Conservation (phyloP, 92 coral and sea anemone species). For the Palythoa grandis region DNA sequence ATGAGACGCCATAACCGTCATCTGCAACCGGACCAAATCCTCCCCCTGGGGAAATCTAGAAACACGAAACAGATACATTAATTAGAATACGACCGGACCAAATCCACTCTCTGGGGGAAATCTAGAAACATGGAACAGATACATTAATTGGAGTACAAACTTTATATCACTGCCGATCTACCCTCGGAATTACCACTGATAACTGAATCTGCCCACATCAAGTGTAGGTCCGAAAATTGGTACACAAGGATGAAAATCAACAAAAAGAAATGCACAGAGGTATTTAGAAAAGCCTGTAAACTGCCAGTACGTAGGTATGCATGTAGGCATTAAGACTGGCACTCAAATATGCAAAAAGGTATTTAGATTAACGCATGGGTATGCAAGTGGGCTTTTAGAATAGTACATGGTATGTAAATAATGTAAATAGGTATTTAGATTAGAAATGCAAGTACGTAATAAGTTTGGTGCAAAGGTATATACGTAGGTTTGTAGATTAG, state of each 20-base stretch:
- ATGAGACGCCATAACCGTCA: slow-evolving; percentile 96
- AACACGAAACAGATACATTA: background rate
- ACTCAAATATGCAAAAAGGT: background rate
- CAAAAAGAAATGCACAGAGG: background rate
- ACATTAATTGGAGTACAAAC: background rate
- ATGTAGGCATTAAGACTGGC: background rate
- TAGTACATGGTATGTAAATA: background rate
- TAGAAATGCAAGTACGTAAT: background rate
- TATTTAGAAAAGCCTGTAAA: background rate
- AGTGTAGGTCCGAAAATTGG: background rate
- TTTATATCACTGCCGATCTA: too few relatives aligned
- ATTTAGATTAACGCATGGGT: background rate
- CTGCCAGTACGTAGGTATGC: background rate
- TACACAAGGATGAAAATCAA: background rate
- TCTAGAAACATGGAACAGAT: slow-evolving; percentile 41
- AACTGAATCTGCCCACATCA: background rate
- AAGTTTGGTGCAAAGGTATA: background rate
- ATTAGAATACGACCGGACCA: slow-evolving; percentile 44
- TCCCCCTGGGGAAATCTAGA: slow-evolving; percentile 94
- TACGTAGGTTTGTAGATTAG: too few relatives aligned
- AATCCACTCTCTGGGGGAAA: slow-evolving; percentile 97
- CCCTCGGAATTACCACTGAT: too few relatives aligned
- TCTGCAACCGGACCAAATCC: slow-evolving; percentile 98
- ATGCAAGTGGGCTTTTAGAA: background rate
- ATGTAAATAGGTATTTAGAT: background rate